phyloP scores from a whole-genome alignment of 23 tunicate species.

The Halocynthia roretzi region DNA sequence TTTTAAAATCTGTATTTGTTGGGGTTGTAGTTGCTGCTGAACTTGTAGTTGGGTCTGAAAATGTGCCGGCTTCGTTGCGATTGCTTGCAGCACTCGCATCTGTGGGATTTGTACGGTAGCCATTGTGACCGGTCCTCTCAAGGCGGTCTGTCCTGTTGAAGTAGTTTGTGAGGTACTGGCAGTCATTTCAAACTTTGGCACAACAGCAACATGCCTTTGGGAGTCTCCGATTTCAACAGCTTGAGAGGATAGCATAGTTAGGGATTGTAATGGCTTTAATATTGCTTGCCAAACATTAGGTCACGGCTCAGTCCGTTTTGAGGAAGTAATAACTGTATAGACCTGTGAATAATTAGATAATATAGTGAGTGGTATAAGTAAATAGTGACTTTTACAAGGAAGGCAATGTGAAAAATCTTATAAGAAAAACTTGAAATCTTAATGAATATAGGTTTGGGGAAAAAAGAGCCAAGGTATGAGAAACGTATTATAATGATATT shows the following conservation, averaged over 20 bases:
- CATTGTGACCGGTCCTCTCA: background rate
- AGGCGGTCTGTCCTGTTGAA: background rate
- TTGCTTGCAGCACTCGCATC: slow-evolving; percentile 18
- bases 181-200: slow-evolving; percentile 1
- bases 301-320: no score
- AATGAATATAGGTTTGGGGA: no score
- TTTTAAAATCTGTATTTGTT: slow-evolving; percentile 12
- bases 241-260: slow-evolving; percentile 5
- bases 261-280: no score
- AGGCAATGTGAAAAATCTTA: no score
- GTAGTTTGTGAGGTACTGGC: background rate
- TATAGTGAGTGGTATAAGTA: no score
- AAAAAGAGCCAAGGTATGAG: no score
- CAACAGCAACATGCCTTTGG: background rate
- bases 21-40: slow-evolving; percentile 1
- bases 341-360: no score
- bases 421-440: no score
- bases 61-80: slow-evolving; percentile 3
- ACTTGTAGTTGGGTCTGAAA: background rate
- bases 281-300: no score
- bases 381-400: no score
- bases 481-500: no score
- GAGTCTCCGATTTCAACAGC: background rate
- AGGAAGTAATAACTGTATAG: no score
- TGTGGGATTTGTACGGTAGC: slow-evolving; percentile 8